Percentiles rank a stretch among this genome's conserved stretches.
These are phyloP conservation scores for Spilogale gracilis DNA, from an alignment of 2,113 vertebrate genomes.

Conservation along the genomic window DNA sequence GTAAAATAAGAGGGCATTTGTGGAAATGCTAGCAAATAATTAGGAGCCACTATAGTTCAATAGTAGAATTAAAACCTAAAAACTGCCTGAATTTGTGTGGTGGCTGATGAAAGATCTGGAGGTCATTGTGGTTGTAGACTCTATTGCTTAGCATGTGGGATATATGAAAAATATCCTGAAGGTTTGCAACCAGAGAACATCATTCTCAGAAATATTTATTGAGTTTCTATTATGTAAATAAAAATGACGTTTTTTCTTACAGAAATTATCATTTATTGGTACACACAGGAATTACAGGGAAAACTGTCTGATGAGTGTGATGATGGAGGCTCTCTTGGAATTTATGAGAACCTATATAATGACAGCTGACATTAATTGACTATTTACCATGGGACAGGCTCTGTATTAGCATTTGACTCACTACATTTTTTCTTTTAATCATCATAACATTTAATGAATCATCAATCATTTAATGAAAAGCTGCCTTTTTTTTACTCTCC, in stretches of 20 bases:
- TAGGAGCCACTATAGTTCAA: background rate
- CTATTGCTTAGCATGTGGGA: background rate
- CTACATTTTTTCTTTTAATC: too few relatives aligned
- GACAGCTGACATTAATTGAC: background rate
- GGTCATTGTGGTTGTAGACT: background rate
- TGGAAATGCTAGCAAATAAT: background rate
- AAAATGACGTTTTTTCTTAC: background rate
- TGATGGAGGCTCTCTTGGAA: background rate
- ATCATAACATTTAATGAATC: too few relatives aligned
- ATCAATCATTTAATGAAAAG: too few relatives aligned
- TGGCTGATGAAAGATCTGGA: background rate
- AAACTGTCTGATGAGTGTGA: background rate
- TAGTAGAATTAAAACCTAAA: background rate
- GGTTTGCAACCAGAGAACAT: background rate
- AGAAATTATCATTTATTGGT: background rate
- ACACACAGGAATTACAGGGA: background rate
- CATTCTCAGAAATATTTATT: background rate
- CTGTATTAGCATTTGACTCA: background rate
- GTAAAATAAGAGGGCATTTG: background rate
- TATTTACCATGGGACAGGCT: too few relatives aligned
- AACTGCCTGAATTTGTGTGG: background rate
- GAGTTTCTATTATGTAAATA: background rate
- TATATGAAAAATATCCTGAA: background rate
- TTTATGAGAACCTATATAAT: background rate
- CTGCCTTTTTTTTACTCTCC: background rate